phyloP scores from a whole-genome alignment of 2,797 vertebrate genomes.

The Pantherophis alleghaniensis region DNA sequence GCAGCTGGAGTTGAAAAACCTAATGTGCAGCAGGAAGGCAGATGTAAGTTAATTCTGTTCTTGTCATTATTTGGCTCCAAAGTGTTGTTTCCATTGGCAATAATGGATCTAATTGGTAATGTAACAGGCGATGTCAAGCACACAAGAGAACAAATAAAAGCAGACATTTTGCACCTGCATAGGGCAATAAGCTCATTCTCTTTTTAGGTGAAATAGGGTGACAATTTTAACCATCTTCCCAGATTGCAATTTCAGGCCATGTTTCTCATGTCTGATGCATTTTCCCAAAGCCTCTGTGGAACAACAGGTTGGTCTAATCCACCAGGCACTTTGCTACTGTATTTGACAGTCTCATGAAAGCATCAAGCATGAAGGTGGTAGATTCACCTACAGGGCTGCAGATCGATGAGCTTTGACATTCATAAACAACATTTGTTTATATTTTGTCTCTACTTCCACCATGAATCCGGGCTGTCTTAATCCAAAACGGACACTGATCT shows the following conservation, averaged over 20 bases:
- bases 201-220: conserved; percentile 2
- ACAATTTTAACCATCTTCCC: conserved; percentile 7
- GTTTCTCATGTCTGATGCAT: background rate
- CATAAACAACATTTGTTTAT: background rate
- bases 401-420: background rate
- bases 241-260: background rate
- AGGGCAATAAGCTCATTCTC: background rate
- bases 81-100: conserved; percentile 58
- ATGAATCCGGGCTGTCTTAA: background rate
- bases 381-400: background rate
- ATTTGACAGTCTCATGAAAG: background rate
- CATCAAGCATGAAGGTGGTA: background rate
- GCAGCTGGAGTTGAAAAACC: conserved; percentile 61
- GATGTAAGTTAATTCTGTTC: conserved; percentile 38
- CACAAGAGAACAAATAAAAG: conserved; percentile 24
- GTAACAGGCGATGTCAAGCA: conserved; percentile 24
- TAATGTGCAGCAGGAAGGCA: conserved; percentile 46
- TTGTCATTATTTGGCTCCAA: conserved; percentile 48
- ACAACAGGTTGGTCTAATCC: background rate
- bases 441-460: background rate
- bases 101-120: conserved; percentile 41
- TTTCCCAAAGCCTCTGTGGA: background rate
- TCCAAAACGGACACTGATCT: background rate
- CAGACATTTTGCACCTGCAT: background rate
- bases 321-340: background rate